Evolutionary conservation across 2,888 invertebrate genomes (phyloP).

Genomic region (Dryocosmus kuriphilus): DNA sequence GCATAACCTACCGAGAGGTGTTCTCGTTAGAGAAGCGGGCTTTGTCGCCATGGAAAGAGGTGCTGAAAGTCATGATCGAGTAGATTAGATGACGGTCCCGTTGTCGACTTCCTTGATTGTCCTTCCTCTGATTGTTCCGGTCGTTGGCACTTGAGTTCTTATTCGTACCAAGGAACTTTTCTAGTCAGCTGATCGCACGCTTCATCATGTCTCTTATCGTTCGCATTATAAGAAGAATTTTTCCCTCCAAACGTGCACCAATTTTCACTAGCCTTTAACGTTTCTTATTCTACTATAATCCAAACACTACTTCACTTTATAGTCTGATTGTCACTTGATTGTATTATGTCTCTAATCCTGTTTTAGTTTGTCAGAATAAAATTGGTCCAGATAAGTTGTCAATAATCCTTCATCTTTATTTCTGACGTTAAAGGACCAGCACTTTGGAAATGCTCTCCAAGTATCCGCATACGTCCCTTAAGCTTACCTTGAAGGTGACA

Average conservation of each 20-base stretch:
- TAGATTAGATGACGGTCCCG: conserved; percentile 53
- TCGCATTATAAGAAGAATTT: conserved; percentile 20
- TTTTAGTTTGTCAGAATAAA: neutral
- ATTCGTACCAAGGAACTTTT: conserved; percentile 44
- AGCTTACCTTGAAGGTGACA: conserved; percentile 5
- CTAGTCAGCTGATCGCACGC: conserved; percentile 42
- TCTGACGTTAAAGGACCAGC: neutral
- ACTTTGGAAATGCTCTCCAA: neutral
- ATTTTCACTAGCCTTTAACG: neutral
- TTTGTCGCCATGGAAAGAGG: conserved; percentile 71
- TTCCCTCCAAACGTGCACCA: neutral
- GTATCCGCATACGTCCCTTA: neutral
- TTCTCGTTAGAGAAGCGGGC: conserved; percentile 67
- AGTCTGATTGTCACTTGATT: neutral
- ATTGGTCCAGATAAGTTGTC: neutral
- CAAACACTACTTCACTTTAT: neutral
- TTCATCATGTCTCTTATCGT: conserved; percentile 16
- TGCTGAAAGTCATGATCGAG: conserved; percentile 74
- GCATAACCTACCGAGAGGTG: conserved; percentile 66
- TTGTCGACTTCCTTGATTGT: conserved; percentile 5
- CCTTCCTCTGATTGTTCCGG: conserved; percentile 13
- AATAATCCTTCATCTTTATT: neutral
- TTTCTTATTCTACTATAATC: neutral
- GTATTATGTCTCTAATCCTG: no score
- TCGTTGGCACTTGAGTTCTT: conserved; percentile 43